Conservation (phyloP, 1,140 invertebrate species). For the Drosophila nannoptera region DNA sequence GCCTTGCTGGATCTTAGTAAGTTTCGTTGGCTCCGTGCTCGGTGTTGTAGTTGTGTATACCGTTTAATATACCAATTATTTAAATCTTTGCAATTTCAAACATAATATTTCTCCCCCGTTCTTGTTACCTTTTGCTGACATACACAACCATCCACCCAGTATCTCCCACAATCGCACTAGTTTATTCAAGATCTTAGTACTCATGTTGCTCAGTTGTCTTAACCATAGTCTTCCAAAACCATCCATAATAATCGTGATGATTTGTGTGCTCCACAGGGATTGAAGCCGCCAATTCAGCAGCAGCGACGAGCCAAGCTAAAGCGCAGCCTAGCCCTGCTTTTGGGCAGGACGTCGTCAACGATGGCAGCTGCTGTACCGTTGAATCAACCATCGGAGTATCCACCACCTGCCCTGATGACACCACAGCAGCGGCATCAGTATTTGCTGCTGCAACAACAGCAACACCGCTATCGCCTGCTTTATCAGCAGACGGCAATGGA, state of each 20-base stretch:
- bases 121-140: constrained; percentile 14
- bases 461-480: constrained; percentile 67
- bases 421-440: constrained; percentile 67
- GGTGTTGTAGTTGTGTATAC: constrained; percentile 60
- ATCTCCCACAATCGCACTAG: constrained; percentile 22
- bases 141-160: neutral
- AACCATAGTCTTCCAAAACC: neutral
- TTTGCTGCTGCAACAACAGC: constrained; percentile 58
- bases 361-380: constrained; percentile 5
- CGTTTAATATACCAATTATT: constrained; percentile 21
- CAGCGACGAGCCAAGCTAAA: constrained; percentile 65
- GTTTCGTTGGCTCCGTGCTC: constrained; percentile 66
- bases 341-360: constrained; percentile 49
- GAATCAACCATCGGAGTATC: constrained; percentile 7
- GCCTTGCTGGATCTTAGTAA: constrained; percentile 77
- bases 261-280: constrained; percentile 46
- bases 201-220: constrained; percentile 30
- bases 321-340: constrained; percentile 61
- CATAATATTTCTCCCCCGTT: constrained; percentile 15
- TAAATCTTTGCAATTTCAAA: constrained; percentile 20
- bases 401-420: constrained; percentile 38
- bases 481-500: constrained; percentile 69
- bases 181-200: constrained; percentile 28
- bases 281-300: constrained; percentile 36
- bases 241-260: neutral